These are phyloP conservation scores for Lethocerus indicus DNA, from an alignment of 1,140 invertebrate species.

Conservation along the genomic window DNA sequence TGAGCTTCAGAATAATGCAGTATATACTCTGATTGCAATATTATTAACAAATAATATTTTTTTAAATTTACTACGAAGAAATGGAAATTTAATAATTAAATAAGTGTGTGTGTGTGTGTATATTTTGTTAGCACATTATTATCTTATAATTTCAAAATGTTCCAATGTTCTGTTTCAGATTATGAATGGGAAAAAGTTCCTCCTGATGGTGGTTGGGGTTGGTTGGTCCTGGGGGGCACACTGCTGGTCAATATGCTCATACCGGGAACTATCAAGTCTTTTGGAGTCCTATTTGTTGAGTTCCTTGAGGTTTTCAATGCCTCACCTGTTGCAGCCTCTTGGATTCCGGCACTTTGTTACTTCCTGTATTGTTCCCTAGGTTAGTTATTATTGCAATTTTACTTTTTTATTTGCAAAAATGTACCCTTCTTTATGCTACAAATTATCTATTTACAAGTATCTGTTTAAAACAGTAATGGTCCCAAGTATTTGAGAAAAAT, in stretches of 20 bases:
- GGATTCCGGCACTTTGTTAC: conserved; percentile 69
- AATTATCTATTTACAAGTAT: too few relatives aligned
- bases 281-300: conserved; percentile 65
- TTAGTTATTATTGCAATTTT: conserved; percentile 30
- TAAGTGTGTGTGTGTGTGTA: too few relatives aligned
- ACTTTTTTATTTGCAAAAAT: too few relatives aligned
- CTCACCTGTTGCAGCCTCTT: conserved; percentile 50
- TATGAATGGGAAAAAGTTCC: conserved; percentile 22
- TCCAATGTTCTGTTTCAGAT: conserved; percentile 7
- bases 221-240: conserved; percentile 61
- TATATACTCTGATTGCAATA: too few relatives aligned
- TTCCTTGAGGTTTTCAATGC: conserved; percentile 58
- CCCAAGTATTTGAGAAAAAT: too few relatives aligned
- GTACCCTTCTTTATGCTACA: too few relatives aligned
- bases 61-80: too few relatives aligned
- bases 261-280: conserved; percentile 73
- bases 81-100: too few relatives aligned
- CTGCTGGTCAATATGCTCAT: conserved; percentile 68
- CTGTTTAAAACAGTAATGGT: too few relatives aligned
- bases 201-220: conserved; percentile 61
- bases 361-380: conserved; percentile 73
- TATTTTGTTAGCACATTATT: too few relatives aligned
- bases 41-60: too few relatives aligned
- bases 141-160: not conserved
- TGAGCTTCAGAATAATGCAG: too few relatives aligned